phyloP scores from a whole-genome alignment of 2,797 vertebrate genomes.

The Sebastes glaucus region DNA sequence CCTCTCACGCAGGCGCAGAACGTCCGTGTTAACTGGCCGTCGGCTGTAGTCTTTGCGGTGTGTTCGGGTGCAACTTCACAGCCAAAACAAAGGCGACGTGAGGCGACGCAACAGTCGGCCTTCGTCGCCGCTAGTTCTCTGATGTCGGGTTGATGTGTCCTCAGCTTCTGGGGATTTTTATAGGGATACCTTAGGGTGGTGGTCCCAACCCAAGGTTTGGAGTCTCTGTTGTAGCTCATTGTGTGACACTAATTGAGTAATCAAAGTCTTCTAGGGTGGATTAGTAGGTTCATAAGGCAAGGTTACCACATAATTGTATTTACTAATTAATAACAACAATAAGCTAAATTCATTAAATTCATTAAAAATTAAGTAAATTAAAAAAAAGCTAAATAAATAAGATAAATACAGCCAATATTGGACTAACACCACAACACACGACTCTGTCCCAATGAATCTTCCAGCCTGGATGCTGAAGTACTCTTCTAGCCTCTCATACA shows the following conservation, averaged over 20 bases:
- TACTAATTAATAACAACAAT: background rate
- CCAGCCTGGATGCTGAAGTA: slow-evolving; percentile 24
- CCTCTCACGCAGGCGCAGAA: too few species aligned
- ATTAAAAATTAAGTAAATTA: background rate
- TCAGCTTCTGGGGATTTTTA: background rate
- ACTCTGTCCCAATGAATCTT: background rate
- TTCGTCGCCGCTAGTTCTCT: too few species aligned
- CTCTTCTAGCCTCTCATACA: slow-evolving; percentile 31
- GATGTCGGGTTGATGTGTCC: too few species aligned
- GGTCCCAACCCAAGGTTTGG: background rate
- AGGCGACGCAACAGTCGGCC: too few species aligned
- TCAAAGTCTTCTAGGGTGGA: background rate
- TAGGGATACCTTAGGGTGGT: background rate
- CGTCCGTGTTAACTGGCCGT: too few species aligned
- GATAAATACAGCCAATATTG: background rate
- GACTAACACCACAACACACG: background rate
- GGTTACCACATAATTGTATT: background rate
- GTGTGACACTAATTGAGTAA: background rate
- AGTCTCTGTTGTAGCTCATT: background rate
- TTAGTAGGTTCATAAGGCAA: background rate
- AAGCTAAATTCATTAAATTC: background rate
- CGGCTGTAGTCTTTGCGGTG: too few species aligned
- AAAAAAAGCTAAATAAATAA: background rate
- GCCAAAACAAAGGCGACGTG: too few species aligned
- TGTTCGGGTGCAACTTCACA: too few species aligned